phyloP scores from a whole-genome alignment of 2,113 vertebrate species.

The Leptocoma aspasia region DNA sequence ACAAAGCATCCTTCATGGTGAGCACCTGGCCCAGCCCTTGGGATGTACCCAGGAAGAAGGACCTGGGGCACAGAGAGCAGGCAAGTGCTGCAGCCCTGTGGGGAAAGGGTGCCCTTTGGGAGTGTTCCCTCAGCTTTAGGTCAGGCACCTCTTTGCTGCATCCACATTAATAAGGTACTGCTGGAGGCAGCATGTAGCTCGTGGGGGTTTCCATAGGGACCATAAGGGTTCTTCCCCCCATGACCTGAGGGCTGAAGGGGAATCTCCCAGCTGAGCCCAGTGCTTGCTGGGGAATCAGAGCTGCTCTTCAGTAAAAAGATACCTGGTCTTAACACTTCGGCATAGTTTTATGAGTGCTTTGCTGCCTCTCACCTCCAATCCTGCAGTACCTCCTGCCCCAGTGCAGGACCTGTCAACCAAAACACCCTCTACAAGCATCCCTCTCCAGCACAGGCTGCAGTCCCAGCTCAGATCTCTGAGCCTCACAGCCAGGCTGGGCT shows the following conservation, averaged over 20 bases:
- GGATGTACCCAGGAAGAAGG: not conserved
- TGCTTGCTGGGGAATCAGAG: not conserved
- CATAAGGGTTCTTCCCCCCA: not conserved
- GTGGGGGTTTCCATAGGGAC: not conserved
- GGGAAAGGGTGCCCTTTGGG: not conserved
- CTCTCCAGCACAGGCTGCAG: not conserved
- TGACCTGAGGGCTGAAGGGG: not conserved
- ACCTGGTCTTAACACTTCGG: not conserved
- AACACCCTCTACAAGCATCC: not conserved
- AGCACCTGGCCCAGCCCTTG: not conserved
- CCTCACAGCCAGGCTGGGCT: not conserved
- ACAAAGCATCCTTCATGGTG: constrained; percentile 82
- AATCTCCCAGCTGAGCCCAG: not conserved
- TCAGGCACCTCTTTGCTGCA: not conserved
- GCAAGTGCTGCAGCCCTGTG: not conserved
- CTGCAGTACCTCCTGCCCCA: not conserved
- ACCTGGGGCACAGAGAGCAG: not conserved
- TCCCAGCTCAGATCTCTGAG: not conserved
- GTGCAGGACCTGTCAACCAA: not conserved
- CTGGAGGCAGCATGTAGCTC: not conserved
- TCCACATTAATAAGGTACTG: not conserved
- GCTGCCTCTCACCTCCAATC: not conserved
- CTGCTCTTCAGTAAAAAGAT: not conserved
- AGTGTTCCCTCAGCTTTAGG: not conserved
- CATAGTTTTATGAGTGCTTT: not conserved